Percentiles rank a stretch among this genome's conserved stretches.
Evolutionary conservation across 2,113 vertebrate genomes (phyloP).

Genomic region (Pteronura brasiliensis): DNA sequence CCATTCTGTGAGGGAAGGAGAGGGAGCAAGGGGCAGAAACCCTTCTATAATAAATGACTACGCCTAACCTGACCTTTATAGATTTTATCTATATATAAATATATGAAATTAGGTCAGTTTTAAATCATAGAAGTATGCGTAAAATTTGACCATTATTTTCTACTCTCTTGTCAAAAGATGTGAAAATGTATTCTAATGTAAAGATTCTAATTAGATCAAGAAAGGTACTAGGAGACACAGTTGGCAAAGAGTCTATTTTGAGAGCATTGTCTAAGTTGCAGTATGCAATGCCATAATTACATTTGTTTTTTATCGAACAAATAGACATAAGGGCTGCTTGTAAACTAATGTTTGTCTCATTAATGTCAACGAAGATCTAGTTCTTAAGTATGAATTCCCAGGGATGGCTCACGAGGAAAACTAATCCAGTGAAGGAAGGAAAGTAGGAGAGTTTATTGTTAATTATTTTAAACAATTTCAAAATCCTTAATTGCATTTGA

Average conservation of each 20-base stretch:
- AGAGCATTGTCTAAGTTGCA: not conserved
- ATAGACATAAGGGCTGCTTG: not conserved
- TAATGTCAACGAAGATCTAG: not conserved
- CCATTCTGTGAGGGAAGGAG: not conserved
- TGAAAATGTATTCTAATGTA: not conserved
- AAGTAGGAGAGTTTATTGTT: not conserved
- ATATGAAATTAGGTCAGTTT: not conserved
- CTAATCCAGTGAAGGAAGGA: not conserved
- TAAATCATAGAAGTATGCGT: not conserved
- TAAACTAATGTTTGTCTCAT: not conserved
- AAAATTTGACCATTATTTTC: conserved; percentile 26
- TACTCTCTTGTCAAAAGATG: not conserved
- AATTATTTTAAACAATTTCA: conserved; percentile 23
- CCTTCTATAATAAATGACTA: not conserved
- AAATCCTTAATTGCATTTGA: not conserved
- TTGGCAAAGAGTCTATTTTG: not conserved
- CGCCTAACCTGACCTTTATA: not conserved
- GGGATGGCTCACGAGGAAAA: not conserved
- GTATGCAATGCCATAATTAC: not conserved
- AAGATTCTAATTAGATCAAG: conserved; percentile 16
- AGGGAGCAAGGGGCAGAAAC: not conserved
- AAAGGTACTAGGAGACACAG: conserved; percentile 20
- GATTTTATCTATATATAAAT: not conserved
- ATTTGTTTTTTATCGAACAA: conserved; percentile 24
- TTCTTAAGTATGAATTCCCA: not conserved